phyloP scores from a whole-genome alignment of 2,113 vertebrate genomes.

The Mirounga angustirostris region DNA sequence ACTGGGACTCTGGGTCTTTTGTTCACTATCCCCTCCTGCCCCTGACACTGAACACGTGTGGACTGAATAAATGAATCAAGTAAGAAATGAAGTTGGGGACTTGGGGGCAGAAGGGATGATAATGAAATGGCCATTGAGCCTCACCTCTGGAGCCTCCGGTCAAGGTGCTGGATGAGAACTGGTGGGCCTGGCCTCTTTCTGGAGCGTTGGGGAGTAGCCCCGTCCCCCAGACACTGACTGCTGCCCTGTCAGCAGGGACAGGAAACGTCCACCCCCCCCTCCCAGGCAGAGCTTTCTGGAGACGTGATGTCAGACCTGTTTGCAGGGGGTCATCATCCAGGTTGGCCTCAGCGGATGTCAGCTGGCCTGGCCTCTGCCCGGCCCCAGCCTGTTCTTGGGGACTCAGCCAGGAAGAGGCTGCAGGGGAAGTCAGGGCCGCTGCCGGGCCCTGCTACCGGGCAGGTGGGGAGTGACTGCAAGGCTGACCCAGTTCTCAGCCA shows the following conservation, averaged over 20 bases:
- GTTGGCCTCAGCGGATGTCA: background rate
- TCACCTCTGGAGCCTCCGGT: background rate
- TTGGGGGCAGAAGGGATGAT: background rate
- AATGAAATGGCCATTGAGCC: background rate
- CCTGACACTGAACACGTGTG: background rate
- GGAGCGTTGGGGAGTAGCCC: background rate
- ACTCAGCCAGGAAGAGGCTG: background rate
- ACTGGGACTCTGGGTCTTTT: background rate
- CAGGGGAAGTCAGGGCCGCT: background rate
- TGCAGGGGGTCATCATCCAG: background rate
- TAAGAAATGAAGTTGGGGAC: background rate
- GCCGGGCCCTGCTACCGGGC: background rate
- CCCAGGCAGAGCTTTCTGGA: background rate
- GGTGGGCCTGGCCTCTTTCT: background rate
- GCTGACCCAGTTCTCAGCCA: conserved; percentile 49
- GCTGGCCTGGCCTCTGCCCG: background rate
- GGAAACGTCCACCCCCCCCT: background rate
- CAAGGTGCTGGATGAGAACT: background rate
- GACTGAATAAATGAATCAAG: background rate
- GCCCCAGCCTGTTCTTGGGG: background rate
- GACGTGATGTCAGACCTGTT: background rate
- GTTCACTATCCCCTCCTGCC: background rate
- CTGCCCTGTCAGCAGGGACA: background rate
- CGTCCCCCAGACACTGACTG: background rate
- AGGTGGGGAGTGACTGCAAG: background rate